Conservation (phyloP, 2,797 vertebrate genomes). For the Anableps anableps region DNA sequence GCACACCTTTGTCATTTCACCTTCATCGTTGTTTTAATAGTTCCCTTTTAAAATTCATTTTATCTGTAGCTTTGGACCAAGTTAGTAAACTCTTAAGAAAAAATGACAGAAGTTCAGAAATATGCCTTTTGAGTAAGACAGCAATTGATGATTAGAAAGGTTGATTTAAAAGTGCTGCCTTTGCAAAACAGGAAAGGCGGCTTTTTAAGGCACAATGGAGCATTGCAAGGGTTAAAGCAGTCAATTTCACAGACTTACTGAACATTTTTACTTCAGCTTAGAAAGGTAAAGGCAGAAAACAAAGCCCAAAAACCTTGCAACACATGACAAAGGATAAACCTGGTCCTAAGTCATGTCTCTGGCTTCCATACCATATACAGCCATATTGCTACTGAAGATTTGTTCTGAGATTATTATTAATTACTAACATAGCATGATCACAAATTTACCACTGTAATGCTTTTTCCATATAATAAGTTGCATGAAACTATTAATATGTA, state of each 20-base stretch:
- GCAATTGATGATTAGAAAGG: neutral
- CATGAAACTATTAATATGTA: no score
- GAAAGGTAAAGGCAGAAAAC: neutral
- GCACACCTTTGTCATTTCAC: neutral
- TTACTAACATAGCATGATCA: neutral
- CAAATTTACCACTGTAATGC: neutral
- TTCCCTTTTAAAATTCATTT: neutral
- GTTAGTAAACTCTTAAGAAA: neutral
- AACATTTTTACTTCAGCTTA: neutral
- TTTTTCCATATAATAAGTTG: no score
- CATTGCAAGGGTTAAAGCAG: neutral
- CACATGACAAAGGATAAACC: neutral
- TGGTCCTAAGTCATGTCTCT: neutral
- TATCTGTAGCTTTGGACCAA: neutral
- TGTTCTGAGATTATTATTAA: neutral
- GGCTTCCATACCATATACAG: neutral
- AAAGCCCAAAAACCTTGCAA: neutral
- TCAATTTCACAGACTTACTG: neutral
- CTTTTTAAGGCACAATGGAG: neutral
- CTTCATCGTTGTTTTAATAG: neutral
- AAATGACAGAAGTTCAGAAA: neutral
- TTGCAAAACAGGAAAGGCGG: neutral
- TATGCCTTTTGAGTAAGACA: neutral
- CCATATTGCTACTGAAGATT: neutral
- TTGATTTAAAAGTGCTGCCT: neutral